Evolutionary conservation across 1,140 invertebrate genomes (phyloP).

Genomic region (Ylistrum balloti): DNA sequence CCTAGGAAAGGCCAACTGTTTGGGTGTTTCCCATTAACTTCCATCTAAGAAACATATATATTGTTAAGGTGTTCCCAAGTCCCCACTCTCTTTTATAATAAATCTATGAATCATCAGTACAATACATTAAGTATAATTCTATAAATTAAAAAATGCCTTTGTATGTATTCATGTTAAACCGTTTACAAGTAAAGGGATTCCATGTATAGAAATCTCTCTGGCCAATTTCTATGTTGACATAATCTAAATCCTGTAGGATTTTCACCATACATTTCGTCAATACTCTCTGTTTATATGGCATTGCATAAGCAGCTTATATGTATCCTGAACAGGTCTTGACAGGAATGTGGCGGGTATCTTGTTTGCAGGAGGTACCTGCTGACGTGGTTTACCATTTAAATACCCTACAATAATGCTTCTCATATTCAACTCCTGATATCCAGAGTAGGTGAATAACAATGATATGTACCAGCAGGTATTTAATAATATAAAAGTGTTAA

Average conservation of each 20-base stretch:
- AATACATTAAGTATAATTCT: not conserved
- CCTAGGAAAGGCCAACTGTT: not conserved
- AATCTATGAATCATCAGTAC: not conserved
- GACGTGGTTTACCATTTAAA: not conserved
- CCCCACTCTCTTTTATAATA: not conserved
- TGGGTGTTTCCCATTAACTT: too few species aligned
- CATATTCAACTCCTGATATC: not conserved
- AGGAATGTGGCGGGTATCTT: not conserved
- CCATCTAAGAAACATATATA: too few species aligned
- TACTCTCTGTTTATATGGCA: not conserved
- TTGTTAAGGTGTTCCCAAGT: not conserved
- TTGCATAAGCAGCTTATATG: not conserved
- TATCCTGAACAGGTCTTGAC: not conserved
- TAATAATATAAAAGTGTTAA: too few species aligned
- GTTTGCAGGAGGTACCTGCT: slow-evolving; percentile 12
- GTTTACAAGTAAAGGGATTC: not conserved
- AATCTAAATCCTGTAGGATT: slow-evolving; percentile 5
- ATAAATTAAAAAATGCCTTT: slow-evolving; percentile 12
- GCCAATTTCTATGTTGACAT: slow-evolving; percentile 34
- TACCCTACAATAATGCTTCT: not conserved
- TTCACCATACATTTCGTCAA: slow-evolving; percentile 11
- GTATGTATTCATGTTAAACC: not conserved
- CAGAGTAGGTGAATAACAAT: not conserved
- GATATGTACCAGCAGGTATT: too few species aligned
- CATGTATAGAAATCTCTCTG: not conserved